Evolutionary conservation across 1,140 invertebrate species (phyloP), one percentile per base, ranked within the genome.

Genomic region (Zaprionus lachaisei): DNA sequence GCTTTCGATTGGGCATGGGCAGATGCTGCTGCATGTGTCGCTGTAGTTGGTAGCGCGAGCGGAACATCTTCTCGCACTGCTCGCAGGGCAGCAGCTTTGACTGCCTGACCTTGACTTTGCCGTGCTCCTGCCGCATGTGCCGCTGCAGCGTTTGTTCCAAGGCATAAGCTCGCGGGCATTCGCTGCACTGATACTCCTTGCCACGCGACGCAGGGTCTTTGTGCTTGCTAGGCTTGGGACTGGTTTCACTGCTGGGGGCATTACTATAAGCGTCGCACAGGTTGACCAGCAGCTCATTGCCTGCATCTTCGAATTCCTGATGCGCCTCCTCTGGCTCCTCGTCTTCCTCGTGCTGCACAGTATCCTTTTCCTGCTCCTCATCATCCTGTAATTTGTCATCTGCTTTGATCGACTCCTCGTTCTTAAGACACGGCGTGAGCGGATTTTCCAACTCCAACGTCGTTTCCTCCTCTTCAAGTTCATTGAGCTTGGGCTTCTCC

Each of bases 371-470:
- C 2, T 74, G 15, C 9, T 64, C 66, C 3, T 34, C 44, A 7
- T 17, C 5, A 22, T 2, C 24, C 4, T 41, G n/a, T 1, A 6
- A 34, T 41, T 22, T 31, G 2, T 20, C 37, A 44, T n/a, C 55
- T n/a, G n/a, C 9, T 49, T 61, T 31, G 26, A 12, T 56, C 4
- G 31, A 15, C 4, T 67, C 31, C 0, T 78, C 38, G 24, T 34
- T 38, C 34, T 54, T 24, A 6, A 14, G 5, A 34, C 68, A 12
- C 57, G 87, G 44, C 72, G 67, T 71, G n/a, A 89, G 72, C 12
- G 84, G 84, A 56, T 89, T 90, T 61, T 89, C 75, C 54, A 78
- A n/a, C 55, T 83, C 83, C 3, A 76, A 56, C 22, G 65, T n/a
- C 31, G 66, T 37, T 20, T 85, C 83, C 28, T 85, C 83, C 22